Evolutionary conservation across 2,113 vertebrate genomes (phyloP), one percentile per base, ranked within the genome.

Genomic region (Tricholaema leucomelas): DNA sequence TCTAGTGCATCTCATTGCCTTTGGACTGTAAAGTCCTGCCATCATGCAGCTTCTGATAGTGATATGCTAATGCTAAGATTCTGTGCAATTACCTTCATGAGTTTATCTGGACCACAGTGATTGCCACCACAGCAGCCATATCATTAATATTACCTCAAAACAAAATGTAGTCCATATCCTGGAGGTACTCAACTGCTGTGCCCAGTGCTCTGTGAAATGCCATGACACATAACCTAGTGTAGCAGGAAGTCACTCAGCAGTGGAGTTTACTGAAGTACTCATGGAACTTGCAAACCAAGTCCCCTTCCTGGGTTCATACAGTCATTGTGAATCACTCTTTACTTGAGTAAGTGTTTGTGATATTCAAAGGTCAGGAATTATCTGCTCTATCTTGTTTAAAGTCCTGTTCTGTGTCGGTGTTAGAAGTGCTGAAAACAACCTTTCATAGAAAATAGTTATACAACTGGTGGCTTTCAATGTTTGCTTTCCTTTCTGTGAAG

Each of bases 331-430:
- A 61, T 88, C 76, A 36, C 79, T 81, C 84, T 44, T 69, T n/a
- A 67, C 72, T 80, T 2, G 8, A 69, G 25, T 73, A 66, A 87
- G 55, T 65, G 66, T 81, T 78, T 3, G 0, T 90, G 85, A 74
- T 88, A 85, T 46, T 87, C 83, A 92, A 94, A 96, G 77, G 66
- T 94, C 94, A 87, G 61, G 64, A 94, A 70, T 84, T 72, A 92
- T 79, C 83, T 80, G 85, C 64, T 80, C 19, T 31, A 59, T 85
- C 87, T 77, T 81, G 44, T 84, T 95, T 93, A 64, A 76, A 81
- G 71, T 95, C 40, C 59, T 70, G 14, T 35, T 81, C 77, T 63
- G 30, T 66, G 50, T 28, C 67, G 70, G 84, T 64, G 88, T 90
- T 52, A 79, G 74, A 84, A 40, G 25, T 38, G 52, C 33, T 88